phyloP scores from a whole-genome alignment of 2,888 invertebrate species.

The Baccha elongata region DNA sequence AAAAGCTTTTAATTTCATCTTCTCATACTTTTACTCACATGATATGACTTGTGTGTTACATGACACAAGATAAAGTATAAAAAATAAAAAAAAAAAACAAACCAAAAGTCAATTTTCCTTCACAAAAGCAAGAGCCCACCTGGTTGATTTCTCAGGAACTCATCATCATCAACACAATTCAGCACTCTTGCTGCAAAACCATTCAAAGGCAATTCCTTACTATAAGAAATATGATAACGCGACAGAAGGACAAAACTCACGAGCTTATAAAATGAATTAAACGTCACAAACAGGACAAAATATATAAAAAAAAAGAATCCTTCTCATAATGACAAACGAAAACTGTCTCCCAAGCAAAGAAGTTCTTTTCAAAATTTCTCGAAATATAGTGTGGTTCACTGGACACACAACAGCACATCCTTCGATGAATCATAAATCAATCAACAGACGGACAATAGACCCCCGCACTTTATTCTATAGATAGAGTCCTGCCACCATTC shows the following conservation, averaged over 20 bases:
- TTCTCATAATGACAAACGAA: neutral
- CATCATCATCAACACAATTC: conserved; percentile 68
- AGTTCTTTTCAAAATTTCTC: conserved; percentile 28
- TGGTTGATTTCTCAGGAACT: conserved; percentile 65
- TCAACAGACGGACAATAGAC: conserved; percentile 58
- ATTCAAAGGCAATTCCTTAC: conserved; percentile 44
- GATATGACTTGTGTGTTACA: conserved; percentile 12
- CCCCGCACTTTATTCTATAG: conserved; percentile 23
- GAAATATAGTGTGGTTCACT: conserved; percentile 15
- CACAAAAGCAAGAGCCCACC: conserved; percentile 66
- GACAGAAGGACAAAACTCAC: conserved; percentile 22
- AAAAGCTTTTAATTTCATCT: conserved; percentile 67
- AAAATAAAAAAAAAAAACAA: conserved; percentile 26
- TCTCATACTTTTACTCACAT: conserved; percentile 8
- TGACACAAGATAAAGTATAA: neutral
- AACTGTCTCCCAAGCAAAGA: conserved; percentile 22
- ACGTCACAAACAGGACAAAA: conserved; percentile 63
- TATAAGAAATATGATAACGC: conserved; percentile 31
- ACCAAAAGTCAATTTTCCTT: conserved; percentile 64
- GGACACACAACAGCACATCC: conserved; percentile 22
- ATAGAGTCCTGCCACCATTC: conserved; percentile 57
- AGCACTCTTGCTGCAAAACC: conserved; percentile 42
- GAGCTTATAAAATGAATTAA: conserved; percentile 53
- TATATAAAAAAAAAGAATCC: conserved; percentile 15
- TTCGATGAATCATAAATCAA: conserved; percentile 67